These are phyloP conservation scores for Oryctes rhinoceros DNA, from an alignment of 1,140 invertebrate genomes.

Conservation along the genomic window DNA sequence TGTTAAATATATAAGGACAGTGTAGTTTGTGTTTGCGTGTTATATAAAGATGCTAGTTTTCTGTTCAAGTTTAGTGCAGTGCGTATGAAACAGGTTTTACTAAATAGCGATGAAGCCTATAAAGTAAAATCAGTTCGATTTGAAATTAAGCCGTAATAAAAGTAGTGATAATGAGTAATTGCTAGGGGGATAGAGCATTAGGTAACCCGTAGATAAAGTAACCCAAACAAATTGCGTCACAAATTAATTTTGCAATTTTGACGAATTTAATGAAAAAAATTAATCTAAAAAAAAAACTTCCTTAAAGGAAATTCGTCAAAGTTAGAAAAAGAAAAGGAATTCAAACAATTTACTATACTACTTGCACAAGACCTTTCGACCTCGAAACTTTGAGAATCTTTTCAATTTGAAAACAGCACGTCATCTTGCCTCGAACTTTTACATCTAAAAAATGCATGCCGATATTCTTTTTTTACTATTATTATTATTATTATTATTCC, in stretches of 20 bases:
- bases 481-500: neutral
- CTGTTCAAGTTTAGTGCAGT: slow-evolving; percentile 8
- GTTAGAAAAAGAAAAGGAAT: too few species aligned
- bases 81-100: slow-evolving; percentile 2
- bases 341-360: too few species aligned
- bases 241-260: neutral
- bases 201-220: neutral
- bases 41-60: slow-evolving; percentile 31
- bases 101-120: neutral
- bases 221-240: neutral
- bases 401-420: neutral
- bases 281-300: too few species aligned
- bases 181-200: slow-evolving; percentile 20
- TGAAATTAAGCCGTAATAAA: neutral
- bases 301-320: too few species aligned
- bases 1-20: slow-evolving; percentile 24
- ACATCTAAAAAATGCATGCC: neutral
- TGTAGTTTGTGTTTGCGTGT: slow-evolving; percentile 37
- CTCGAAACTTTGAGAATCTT: too few species aligned
- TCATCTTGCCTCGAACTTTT: neutral
- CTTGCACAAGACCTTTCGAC: too few species aligned
- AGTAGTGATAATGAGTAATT: neutral
- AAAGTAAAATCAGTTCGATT: neutral
- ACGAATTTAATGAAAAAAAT: too few species aligned
- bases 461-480: neutral